Percentiles rank a stretch among this genome's conserved stretches.
phyloP scores from a whole-genome alignment of 2,113 vertebrate genomes.

The Mastomys natalensis region DNA sequence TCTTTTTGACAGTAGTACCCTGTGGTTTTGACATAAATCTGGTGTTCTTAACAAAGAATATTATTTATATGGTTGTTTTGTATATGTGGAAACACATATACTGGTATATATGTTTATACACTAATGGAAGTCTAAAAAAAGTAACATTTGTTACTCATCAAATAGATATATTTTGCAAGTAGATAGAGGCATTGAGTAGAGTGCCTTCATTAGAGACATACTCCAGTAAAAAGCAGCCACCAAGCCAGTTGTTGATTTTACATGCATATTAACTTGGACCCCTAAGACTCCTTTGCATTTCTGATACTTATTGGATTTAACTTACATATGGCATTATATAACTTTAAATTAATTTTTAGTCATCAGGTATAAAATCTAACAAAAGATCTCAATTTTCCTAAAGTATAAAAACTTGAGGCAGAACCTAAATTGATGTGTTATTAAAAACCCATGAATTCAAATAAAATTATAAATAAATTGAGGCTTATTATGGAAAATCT shows the following conservation, averaged over 20 bases:
- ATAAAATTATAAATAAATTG: slow-evolving; percentile 2
- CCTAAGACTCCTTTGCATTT: background rate
- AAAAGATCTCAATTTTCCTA: background rate
- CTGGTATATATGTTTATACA: background rate
- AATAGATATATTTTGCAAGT: background rate
- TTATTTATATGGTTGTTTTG: background rate
- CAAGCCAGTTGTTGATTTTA: background rate
- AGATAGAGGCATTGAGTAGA: background rate
- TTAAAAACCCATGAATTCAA: slow-evolving; percentile 5
- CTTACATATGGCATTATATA: background rate
- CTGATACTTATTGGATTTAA: background rate
- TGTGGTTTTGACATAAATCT: background rate
- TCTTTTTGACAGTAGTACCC: background rate
- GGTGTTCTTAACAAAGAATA: slow-evolving; percentile 1
- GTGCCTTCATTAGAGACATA: too few relatives aligned
- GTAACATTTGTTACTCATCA: background rate
- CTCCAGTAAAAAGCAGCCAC: background rate
- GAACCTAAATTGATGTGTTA: background rate
- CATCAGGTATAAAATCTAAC: background rate
- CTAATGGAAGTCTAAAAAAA: background rate
- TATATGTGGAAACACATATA: background rate
- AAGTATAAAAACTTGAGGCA: background rate
- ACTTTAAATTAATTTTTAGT: background rate
- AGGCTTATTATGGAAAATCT: slow-evolving; percentile 1
- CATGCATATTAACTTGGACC: background rate